Conservation (phyloP, 2,888 invertebrate genomes). For the Scaptomyza reducta region DNA sequence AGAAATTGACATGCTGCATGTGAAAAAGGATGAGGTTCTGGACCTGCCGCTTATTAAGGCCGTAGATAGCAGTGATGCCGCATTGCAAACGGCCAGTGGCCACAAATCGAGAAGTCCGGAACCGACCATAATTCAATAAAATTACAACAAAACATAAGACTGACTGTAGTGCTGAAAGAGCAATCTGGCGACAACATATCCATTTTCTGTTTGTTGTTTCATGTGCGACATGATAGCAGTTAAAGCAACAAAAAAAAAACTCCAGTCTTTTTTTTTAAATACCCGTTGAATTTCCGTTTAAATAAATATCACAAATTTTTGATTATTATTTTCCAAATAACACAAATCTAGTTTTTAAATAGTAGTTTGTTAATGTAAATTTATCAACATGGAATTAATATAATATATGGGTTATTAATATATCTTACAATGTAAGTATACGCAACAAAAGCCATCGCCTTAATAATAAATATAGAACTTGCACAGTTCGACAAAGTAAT, state of each 20-base stretch:
- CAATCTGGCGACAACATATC: slow-evolving; percentile 24
- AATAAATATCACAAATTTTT: slow-evolving; percentile 43
- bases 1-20: slow-evolving; percentile 82
- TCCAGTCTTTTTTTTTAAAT: slow-evolving; percentile 34
- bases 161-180: slow-evolving; percentile 37
- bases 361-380: not conserved
- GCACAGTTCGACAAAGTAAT: too few species aligned
- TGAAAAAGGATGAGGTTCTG: slow-evolving; percentile 75
- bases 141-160: slow-evolving; percentile 30
- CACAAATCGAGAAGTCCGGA: slow-evolving; percentile 28
- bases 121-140: slow-evolving; percentile 17
- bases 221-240: slow-evolving; percentile 37
- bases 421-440: not conserved
- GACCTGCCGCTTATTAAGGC: slow-evolving; percentile 42
- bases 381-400: not conserved
- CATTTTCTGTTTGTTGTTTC: slow-evolving; percentile 42
- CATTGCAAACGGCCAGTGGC: slow-evolving; percentile 15
- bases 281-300: slow-evolving; percentile 32
- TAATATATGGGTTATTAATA: not conserved
- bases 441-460: not conserved
- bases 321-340: slow-evolving; percentile 44
- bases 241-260: slow-evolving; percentile 7
- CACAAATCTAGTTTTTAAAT: not conserved
- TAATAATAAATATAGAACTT: too few species aligned
- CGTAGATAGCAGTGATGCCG: slow-evolving; percentile 28